A percentile compares a stretch with the other conserved stretches of the same genome.
Evolutionary conservation across 1,140 invertebrate species (phyloP).

Genomic region (Battus philenor): DNA sequence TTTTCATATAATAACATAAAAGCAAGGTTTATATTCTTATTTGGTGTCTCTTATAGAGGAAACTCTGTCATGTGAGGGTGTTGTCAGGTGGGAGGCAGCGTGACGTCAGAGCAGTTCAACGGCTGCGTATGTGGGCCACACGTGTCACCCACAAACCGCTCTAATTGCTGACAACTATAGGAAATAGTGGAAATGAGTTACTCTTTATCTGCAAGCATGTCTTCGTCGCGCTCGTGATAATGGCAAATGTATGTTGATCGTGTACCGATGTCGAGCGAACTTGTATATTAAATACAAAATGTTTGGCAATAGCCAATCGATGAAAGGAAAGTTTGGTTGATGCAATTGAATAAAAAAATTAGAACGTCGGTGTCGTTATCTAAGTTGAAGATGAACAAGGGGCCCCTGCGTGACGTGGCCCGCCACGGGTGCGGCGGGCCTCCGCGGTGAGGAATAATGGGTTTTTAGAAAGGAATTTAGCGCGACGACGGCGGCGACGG

Average conservation of each 20-base stretch:
- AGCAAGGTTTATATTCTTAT: neutral
- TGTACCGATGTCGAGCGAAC: no score
- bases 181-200: slow-evolving; percentile 65
- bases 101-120: slow-evolving; percentile 65
- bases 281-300: no score
- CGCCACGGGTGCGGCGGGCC: neutral
- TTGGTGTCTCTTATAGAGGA: neutral
- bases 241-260: slow-evolving; percentile 27
- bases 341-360: no score
- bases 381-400: no score
- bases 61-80: slow-evolving; percentile 24
- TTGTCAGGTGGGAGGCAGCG: slow-evolving; percentile 33
- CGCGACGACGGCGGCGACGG: slow-evolving; percentile 48
- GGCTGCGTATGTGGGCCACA: slow-evolving; percentile 68
- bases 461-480: slow-evolving; percentile 47
- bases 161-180: slow-evolving; percentile 70
- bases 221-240: slow-evolving; percentile 53
- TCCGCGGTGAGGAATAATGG: slow-evolving; percentile 23
- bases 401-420: no score
- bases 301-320: no score
- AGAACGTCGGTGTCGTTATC: no score
- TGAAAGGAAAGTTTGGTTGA: no score
- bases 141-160: slow-evolving; percentile 56
- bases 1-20: no score
- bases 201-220: slow-evolving; percentile 51